phyloP scores from a whole-genome alignment of 2,888 invertebrate genomes.

The Crocallis elinguaria region DNA sequence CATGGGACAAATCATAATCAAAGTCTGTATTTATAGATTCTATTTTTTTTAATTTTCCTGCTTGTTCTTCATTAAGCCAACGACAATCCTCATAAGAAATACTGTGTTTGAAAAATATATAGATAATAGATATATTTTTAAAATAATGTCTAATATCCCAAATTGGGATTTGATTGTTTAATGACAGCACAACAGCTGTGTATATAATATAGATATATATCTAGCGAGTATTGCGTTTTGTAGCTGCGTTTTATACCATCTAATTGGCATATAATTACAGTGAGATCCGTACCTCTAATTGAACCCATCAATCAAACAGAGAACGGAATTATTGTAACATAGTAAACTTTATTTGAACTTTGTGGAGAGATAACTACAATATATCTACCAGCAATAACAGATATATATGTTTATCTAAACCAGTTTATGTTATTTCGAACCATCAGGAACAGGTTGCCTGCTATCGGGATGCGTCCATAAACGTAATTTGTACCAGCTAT shows the following conservation, averaged over 20 bases:
- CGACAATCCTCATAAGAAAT: too few species aligned
- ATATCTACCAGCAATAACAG: constrained; percentile 77
- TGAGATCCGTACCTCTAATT: constrained; percentile 33
- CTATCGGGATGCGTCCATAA: constrained; percentile 70
- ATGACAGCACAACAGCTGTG: too few species aligned
- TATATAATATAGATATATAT: too few species aligned
- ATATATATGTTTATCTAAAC: constrained; percentile 78
- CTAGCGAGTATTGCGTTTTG: background rate
- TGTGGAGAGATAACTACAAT: constrained; percentile 66
- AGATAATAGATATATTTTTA: too few species aligned
- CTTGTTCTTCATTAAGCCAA: too few species aligned
- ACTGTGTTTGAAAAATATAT: too few species aligned
- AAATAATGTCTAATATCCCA: too few species aligned
- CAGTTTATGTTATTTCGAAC: constrained; percentile 72
- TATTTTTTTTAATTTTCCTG: too few species aligned
- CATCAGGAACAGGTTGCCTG: constrained; percentile 76
- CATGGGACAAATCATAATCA: too few species aligned
- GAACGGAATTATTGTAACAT: constrained; percentile 53
- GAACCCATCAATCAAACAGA: constrained; percentile 44
- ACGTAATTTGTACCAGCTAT: constrained; percentile 76
- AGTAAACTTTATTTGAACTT: constrained; percentile 51
- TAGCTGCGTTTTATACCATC: constrained; percentile 9
- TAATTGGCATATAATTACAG: constrained; percentile 34
- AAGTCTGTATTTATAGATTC: too few species aligned
- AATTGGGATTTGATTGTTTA: too few species aligned